Evolutionary conservation across 2,888 invertebrate genomes (phyloP).

Genomic region (Quadriops clusia): DNA sequence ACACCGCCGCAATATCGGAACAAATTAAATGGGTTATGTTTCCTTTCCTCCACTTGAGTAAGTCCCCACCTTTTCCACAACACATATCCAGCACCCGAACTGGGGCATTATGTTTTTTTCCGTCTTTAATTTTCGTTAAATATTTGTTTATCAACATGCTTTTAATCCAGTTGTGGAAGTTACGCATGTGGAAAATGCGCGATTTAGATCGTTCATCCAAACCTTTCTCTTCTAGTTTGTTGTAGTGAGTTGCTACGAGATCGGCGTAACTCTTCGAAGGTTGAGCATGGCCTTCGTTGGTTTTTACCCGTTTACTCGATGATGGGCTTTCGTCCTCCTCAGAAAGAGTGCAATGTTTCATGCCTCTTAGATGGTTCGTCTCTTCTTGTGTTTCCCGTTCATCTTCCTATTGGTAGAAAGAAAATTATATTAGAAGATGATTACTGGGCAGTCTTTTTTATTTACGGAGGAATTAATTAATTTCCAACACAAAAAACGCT

Average conservation of each 20-base stretch:
- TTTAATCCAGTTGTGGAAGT: conserved; percentile 99
- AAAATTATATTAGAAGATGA: too few relatives aligned
- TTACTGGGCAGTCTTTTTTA: too few relatives aligned
- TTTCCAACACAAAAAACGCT: too few relatives aligned
- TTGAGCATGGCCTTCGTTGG: conserved; percentile 13
- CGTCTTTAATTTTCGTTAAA: conserved; percentile 51
- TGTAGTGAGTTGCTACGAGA: conserved; percentile 88
- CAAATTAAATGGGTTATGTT: conserved; percentile 73
- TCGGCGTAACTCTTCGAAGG: conserved; percentile 37
- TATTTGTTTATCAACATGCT: conserved; percentile 85
- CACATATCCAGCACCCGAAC: conserved; percentile 83
- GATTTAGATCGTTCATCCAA: conserved; percentile 71
- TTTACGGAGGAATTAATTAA: too few relatives aligned
- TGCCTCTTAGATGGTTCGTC: too few relatives aligned
- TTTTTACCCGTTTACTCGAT: conserved; percentile 13
- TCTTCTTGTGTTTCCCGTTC: too few relatives aligned
- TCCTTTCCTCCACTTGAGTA: conserved; percentile 89
- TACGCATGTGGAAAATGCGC: conserved; percentile 84
- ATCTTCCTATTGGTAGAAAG: too few relatives aligned
- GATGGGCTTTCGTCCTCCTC: too few relatives aligned
- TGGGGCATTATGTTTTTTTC: conserved; percentile 52
- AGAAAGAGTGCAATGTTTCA: too few relatives aligned
- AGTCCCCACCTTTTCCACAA: conserved; percentile 97
- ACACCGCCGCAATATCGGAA: conserved; percentile 87
- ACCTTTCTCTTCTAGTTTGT: conserved; percentile 75